Evolutionary conservation across 2,113 vertebrate genomes (phyloP).

Genomic region (Zosterops lateralis): DNA sequence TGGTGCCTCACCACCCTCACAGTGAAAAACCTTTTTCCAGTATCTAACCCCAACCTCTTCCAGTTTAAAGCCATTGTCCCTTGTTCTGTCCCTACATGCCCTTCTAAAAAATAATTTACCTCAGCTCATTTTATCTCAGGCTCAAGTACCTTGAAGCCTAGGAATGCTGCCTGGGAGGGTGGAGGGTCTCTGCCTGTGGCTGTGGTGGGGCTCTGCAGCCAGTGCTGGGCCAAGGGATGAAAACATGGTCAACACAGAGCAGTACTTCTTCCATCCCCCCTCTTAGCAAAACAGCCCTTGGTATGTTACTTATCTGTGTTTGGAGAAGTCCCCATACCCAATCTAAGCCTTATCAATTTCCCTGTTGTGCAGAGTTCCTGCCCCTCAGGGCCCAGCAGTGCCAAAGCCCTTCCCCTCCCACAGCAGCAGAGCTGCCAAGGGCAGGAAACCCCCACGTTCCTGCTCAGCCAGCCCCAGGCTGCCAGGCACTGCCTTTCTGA

Average conservation of each 20-base stretch:
- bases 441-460: fast-evolving
- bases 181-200: not conserved
- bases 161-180: not conserved
- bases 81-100: not conserved
- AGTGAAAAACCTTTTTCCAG: not conserved
- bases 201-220: not conserved
- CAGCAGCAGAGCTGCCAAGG: not conserved
- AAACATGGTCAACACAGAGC: not conserved
- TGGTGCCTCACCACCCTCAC: not conserved
- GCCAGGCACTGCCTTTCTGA: fast-evolving
- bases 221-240: too few relatives aligned
- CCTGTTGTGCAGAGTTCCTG: not conserved
- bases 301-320: fast-evolving
- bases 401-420: not conserved
- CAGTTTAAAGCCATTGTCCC: not conserved
- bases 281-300: fast-evolving
- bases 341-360: fast-evolving
- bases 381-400: not conserved
- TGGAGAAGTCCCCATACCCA: not conserved
- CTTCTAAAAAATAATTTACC: not conserved
- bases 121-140: not conserved
- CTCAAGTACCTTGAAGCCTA: not conserved
- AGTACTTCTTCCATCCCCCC: too few relatives aligned
- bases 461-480: not conserved
- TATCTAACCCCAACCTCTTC: not conserved